phyloP scores from a whole-genome alignment of 1,140 invertebrate genomes.

The Leptonema lineaticorne region DNA sequence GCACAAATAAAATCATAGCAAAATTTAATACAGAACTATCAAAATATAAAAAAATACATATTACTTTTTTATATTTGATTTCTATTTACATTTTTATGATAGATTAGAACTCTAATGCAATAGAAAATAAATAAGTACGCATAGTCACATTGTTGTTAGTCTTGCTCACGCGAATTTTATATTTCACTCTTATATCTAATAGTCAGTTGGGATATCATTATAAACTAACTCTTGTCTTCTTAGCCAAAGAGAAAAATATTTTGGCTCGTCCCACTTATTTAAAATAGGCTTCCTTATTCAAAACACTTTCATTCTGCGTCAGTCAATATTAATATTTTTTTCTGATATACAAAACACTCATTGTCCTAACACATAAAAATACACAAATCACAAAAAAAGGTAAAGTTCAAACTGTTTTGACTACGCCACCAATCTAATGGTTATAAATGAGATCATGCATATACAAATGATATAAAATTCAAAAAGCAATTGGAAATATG shows the following conservation, averaged over 20 bases:
- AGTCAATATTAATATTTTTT: slow-evolving; percentile 30
- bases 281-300: slow-evolving; percentile 40
- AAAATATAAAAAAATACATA: slow-evolving; percentile 59
- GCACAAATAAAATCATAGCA: slow-evolving; percentile 36
- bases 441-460: slow-evolving; percentile 34
- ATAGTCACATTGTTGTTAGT: slow-evolving; percentile 28
- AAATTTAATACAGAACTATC: slow-evolving; percentile 58
- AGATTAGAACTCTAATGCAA: slow-evolving; percentile 34
- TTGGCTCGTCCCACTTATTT: slow-evolving; percentile 36
- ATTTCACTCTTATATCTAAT: slow-evolving; percentile 40
- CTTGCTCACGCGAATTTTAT: slow-evolving; percentile 25
- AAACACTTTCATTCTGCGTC: slow-evolving; percentile 29
- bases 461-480: neutral
- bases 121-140: slow-evolving; percentile 43
- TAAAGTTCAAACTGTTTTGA: slow-evolving; percentile 23
- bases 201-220: slow-evolving; percentile 36
- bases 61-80: slow-evolving; percentile 35
- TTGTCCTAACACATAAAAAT: slow-evolving; percentile 42
- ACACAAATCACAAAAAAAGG: slow-evolving; percentile 37
- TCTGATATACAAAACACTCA: slow-evolving; percentile 40
- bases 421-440: slow-evolving; percentile 16
- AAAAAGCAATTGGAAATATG: neutral
- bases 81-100: slow-evolving; percentile 33
- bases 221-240: slow-evolving; percentile 33
- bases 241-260: slow-evolving; percentile 38